These are phyloP conservation scores for Pteria penguin DNA, from an alignment of 2,888 invertebrate genomes.

Conservation along the genomic window DNA sequence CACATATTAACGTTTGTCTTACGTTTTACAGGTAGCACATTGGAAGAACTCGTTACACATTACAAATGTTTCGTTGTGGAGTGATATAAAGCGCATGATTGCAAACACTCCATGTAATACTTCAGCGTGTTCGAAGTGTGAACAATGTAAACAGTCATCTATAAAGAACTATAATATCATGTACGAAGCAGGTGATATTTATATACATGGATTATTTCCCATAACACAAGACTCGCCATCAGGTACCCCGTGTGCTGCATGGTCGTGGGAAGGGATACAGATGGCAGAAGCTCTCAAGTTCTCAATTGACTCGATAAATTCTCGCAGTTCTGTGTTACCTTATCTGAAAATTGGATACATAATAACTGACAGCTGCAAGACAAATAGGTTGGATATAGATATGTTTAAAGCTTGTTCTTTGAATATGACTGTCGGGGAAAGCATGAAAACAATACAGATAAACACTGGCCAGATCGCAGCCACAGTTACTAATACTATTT, in stretches of 20 bases:
- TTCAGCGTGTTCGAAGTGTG: too few species aligned
- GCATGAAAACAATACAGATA: background rate
- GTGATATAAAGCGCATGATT: too few species aligned
- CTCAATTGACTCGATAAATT: conserved; percentile 38
- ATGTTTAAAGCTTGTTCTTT: background rate
- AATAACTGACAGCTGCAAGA: background rate
- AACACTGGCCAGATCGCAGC: background rate
- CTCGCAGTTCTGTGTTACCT: conserved; percentile 12
- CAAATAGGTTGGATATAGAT: background rate
- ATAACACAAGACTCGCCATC: conserved; percentile 26
- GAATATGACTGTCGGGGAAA: background rate
- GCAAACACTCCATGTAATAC: too few species aligned
- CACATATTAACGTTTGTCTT: too few species aligned
- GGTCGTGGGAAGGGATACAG: conserved; percentile 31
- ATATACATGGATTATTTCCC: conserved; percentile 53
- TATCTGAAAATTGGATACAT: background rate
- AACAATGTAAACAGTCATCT: too few species aligned
- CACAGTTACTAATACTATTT: background rate
- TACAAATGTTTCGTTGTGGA: too few species aligned
- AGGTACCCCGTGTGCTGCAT: conserved; percentile 21
- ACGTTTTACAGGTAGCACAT: too few species aligned
- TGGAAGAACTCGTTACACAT: too few species aligned
- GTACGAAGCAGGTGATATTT: conserved; percentile 32
- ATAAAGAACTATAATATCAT: conserved; percentile 1
- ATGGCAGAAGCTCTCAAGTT: conserved; percentile 45